These are phyloP conservation scores for Anolis apletophallus DNA, from an alignment of 2,797 vertebrate species.

Conservation along the genomic window DNA sequence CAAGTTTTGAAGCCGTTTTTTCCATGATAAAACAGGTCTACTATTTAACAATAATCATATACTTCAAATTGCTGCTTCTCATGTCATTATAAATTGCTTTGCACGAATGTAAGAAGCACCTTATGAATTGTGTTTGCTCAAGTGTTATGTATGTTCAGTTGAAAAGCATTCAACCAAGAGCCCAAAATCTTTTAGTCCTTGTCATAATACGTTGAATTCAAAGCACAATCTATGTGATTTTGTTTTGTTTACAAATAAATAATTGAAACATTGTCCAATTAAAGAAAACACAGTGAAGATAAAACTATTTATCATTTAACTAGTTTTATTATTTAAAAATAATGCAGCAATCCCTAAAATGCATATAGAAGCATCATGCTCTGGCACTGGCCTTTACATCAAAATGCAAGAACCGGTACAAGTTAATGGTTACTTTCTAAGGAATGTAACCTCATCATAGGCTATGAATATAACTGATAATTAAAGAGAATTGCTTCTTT, in stretches of 20 bases:
- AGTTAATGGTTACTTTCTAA: slow-evolving; percentile 7
- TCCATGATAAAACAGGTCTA: too few relatives aligned
- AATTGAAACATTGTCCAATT: slow-evolving; percentile 45
- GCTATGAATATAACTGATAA: slow-evolving; percentile 63
- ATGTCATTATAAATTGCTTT: slow-evolving; percentile 31
- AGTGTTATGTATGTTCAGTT: slow-evolving; percentile 25
- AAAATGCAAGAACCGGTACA: slow-evolving; percentile 47
- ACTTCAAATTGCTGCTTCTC: slow-evolving; percentile 42
- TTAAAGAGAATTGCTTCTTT: slow-evolving; percentile 69
- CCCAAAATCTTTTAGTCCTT: neutral
- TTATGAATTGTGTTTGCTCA: neutral
- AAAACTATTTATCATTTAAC: slow-evolving; percentile 31
- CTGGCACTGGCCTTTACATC: slow-evolving; percentile 24
- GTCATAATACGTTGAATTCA: slow-evolving; percentile 29
- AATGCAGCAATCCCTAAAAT: slow-evolving; percentile 40
- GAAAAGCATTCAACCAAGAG: neutral
- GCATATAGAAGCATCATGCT: slow-evolving; percentile 16
- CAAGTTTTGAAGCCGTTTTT: too few relatives aligned
- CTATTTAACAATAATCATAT: neutral
- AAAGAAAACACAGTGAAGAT: slow-evolving; percentile 29
- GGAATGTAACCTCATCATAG: slow-evolving; percentile 40
- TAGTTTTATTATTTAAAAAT: slow-evolving; percentile 42
- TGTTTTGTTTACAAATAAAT: slow-evolving; percentile 69
- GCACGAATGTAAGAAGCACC: neutral
- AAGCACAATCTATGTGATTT: slow-evolving; percentile 40